Evolutionary conservation across 2,797 vertebrate species (phyloP).

Genomic region (Gastrophryne carolinensis): DNA sequence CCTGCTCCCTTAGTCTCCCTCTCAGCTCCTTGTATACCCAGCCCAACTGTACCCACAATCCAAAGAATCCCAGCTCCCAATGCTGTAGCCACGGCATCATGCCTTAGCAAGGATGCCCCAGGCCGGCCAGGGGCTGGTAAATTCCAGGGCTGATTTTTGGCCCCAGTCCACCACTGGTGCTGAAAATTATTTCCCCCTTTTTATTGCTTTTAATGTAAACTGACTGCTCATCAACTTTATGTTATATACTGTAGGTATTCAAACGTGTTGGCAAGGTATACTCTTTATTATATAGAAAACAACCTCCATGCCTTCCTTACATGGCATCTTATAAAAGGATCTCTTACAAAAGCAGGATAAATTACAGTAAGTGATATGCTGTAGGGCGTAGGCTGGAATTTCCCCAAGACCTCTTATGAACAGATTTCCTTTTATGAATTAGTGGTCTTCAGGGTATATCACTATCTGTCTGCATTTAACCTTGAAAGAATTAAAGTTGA

Average conservation of each 20-base stretch:
- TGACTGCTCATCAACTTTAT: neutral
- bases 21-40: too few species aligned
- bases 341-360: slow-evolving; percentile 35
- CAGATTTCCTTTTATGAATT: slow-evolving; percentile 7
- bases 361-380: slow-evolving; percentile 44
- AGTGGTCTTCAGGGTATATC: neutral
- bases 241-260: slow-evolving; percentile 8
- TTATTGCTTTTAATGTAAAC: too few species aligned
- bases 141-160: too few species aligned
- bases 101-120: too few species aligned
- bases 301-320: slow-evolving; percentile 14
- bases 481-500: neutral
- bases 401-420: slow-evolving; percentile 26
- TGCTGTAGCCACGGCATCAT: too few species aligned
- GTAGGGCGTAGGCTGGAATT: slow-evolving; percentile 44
- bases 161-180: too few species aligned
- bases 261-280: neutral
- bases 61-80: too few species aligned
- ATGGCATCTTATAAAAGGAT: slow-evolving; percentile 26
- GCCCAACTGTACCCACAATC: too few species aligned
- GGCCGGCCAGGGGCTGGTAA: too few species aligned
- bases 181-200: too few species aligned
- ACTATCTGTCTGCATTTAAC: slow-evolving; percentile 9
- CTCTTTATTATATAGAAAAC: slow-evolving; percentile 12
- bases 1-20: too few species aligned